phyloP scores from a whole-genome alignment of 1,140 invertebrate species.

The Wiebesia pumilae region DNA sequence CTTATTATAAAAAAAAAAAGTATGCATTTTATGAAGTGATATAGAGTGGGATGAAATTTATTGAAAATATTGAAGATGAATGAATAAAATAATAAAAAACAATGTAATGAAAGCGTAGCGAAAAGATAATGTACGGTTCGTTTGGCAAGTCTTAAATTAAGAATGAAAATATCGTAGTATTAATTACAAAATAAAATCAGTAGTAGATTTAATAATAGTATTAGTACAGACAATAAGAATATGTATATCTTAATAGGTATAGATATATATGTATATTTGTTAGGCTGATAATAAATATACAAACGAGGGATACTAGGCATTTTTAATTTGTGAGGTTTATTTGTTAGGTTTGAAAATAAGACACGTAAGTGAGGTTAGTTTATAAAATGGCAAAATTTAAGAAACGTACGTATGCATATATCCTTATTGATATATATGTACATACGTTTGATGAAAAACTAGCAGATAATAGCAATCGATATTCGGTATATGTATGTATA shows the following conservation, averaged over 20 bases:
- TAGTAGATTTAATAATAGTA: constrained; percentile 42
- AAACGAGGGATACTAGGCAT: constrained; percentile 45
- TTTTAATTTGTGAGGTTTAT: constrained; percentile 50
- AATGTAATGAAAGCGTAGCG: neutral
- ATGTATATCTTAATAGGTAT: constrained; percentile 37
- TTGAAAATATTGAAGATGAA: constrained; percentile 25
- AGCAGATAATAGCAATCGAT: constrained; percentile 38
- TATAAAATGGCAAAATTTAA: constrained; percentile 11
- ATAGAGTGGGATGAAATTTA: constrained; percentile 8
- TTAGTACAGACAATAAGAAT: constrained; percentile 38
- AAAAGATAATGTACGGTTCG: neutral
- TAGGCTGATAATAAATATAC: constrained; percentile 35
- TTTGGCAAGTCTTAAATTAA: neutral
- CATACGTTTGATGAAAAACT: constrained; percentile 40
- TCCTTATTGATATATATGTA: constrained; percentile 27
- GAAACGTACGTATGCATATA: constrained; percentile 34
- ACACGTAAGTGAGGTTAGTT: constrained; percentile 48
- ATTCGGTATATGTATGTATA: constrained; percentile 30
- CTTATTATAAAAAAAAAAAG: neutral
- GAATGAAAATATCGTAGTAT: neutral
- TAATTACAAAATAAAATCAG: constrained; percentile 17
- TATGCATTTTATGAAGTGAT: neutral
- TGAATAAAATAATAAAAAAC: neutral
- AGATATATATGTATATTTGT: neutral
- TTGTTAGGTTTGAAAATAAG: constrained; percentile 50